Base-by-base conservation (phyloP, 35 echinoderm and acorn worm species). In the Chiridota heheva region DNA sequence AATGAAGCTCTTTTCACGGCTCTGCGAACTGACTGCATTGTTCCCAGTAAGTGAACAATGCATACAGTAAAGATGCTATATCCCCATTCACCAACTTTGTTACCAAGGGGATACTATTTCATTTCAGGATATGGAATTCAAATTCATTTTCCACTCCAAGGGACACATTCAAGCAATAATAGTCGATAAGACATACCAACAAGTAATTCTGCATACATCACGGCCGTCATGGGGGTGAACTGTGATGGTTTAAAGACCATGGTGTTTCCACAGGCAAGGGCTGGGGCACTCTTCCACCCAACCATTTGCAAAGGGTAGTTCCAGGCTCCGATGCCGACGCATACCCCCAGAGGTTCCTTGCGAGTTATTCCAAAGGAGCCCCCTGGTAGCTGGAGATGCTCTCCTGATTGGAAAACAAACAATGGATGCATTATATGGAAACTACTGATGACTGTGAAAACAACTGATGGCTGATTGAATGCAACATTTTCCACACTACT, bases 211-310 rank as follows among this genome's bases (percentile, higher is more conserved):
- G 94, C 94, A 16, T 88, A 58, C 73, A 91, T 44, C 7, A 91
- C 70, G 15, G 94, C 87, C n/a, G 94, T 88, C 5, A 82, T 64
- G 5, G 94, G 88, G 8, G 94, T 97, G 8, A 97, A 84, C 18
- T 69, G 94, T 1, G 94, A 97, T 1, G 94, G 94, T 57, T 97
- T 97, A 46, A 88, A 97, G 29, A 97, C 94, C 94, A 97, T 91
- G 44, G 94, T 97, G 59, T 97, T 97, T 15, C 94, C 88, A 61
- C 84, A 84, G 10, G 85, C 89, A 20, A 97, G 73, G 51, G 94
- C 94, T 24, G 88, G 94, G 15, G 88, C 84, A 6, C 88, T 78
- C 58, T 97, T 97, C 88, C 88, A 91, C 35, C 84, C 88, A 30
- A 76, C 94, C 83, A 91, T 97, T 68, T 97, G 88, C 0, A 96